phyloP scores from a whole-genome alignment of 1,140 invertebrate genomes.

The Drosophila kanapiae region DNA sequence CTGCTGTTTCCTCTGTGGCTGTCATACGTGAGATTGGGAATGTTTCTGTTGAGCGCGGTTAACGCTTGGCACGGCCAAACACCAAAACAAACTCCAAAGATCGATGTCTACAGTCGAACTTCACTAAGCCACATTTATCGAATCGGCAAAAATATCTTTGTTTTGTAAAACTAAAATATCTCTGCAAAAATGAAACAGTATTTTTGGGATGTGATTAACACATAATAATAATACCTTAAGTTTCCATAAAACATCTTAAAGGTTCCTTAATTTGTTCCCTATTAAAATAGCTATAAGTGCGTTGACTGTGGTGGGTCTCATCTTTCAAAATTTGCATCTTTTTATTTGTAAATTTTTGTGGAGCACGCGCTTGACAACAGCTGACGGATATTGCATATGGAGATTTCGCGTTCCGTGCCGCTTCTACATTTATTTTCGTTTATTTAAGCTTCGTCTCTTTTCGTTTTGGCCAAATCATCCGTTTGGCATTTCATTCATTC shows the following conservation, averaged over 20 bases:
- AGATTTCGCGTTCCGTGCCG: constrained; percentile 5
- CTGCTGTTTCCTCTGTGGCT: constrained; percentile 13
- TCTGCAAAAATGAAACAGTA: too few relatives aligned
- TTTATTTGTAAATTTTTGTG: constrained; percentile 17
- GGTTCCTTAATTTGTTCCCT: not conserved
- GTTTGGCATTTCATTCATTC: constrained; percentile 60
- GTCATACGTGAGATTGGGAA: constrained; percentile 27
- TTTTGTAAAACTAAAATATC: too few relatives aligned
- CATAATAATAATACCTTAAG: too few relatives aligned
- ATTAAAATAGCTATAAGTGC: not conserved
- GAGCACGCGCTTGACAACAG: constrained; percentile 58
- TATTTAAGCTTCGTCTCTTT: constrained; percentile 29
- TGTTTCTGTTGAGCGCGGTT: constrained; percentile 27
- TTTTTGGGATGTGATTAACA: too few relatives aligned
- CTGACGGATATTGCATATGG: constrained; percentile 30
- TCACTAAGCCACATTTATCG: constrained; percentile 7
- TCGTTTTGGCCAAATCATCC: constrained; percentile 48
- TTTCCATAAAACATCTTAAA: too few relatives aligned
- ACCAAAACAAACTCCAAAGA: constrained; percentile 30
- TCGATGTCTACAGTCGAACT: constrained; percentile 7
- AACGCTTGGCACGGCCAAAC: constrained; percentile 56
- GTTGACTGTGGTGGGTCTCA: constrained; percentile 6
- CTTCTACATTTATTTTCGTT: constrained; percentile 29
- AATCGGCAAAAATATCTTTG: too few relatives aligned
- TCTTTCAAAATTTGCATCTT: constrained; percentile 33